Conservation (phyloP, 2,888 invertebrate species). For the Colletes collaris region DNA sequence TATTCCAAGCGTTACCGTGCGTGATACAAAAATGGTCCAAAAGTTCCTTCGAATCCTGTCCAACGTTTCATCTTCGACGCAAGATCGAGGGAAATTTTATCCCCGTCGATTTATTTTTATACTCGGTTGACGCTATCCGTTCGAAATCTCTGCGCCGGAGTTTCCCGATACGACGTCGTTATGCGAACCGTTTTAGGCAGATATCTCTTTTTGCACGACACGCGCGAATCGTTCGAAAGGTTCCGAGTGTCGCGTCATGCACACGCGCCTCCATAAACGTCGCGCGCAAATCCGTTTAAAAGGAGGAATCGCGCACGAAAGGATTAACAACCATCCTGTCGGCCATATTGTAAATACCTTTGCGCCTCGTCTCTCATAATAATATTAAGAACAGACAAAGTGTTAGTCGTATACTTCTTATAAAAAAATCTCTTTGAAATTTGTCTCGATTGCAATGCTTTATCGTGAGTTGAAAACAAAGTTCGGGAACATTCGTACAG, state of each 20-base stretch:
- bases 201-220: slow-evolving; percentile 15
- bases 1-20: no score
- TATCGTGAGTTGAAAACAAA: no score
- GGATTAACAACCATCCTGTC: no score
- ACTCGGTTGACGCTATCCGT: slow-evolving; percentile 15
- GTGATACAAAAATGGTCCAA: no score
- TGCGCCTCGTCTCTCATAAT: no score
- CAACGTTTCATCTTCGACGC: slow-evolving; percentile 12
- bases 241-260: slow-evolving; percentile 41
- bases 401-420: no score
- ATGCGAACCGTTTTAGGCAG: slow-evolving; percentile 32
- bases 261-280: slow-evolving; percentile 61
- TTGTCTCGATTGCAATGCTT: no score
- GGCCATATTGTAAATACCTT: no score
- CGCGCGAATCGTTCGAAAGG: slow-evolving; percentile 36
- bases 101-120: slow-evolving; percentile 31
- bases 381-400: no score
- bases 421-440: no score
- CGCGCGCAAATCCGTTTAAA: slow-evolving; percentile 55
- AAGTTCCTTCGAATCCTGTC: no score
- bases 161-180: slow-evolving; percentile 17
- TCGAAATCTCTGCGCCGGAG: slow-evolving; percentile 16
- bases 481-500: no score
- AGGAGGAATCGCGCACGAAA: not conserved
- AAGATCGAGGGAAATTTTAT: slow-evolving; percentile 16